Percentiles rank a stretch among this genome's conserved stretches.
phyloP scores from a whole-genome alignment of 2,797 vertebrate species.

The Helostoma temminkii region DNA sequence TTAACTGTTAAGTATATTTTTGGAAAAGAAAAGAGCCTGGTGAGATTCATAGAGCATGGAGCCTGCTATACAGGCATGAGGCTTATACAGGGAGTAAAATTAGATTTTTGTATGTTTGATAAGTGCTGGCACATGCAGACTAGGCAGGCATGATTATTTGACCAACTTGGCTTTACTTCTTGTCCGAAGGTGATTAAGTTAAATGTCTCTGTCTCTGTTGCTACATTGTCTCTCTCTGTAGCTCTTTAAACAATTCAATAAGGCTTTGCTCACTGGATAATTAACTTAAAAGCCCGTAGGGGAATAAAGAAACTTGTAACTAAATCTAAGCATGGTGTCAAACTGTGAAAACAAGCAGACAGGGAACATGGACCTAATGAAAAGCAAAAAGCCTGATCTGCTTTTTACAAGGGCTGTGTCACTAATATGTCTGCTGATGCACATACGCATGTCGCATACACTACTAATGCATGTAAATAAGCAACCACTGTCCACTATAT shows the following conservation, averaged over 20 bases:
- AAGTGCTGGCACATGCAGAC: conserved; percentile 67
- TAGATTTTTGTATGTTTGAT: conserved; percentile 59
- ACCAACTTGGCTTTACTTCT: conserved; percentile 49
- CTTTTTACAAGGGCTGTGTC: conserved; percentile 50
- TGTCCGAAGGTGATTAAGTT: conserved; percentile 61
- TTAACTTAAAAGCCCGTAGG: conserved; percentile 71
- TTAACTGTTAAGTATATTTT: conserved; percentile 22
- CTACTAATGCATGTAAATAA: conserved; percentile 29
- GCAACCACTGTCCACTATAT: background rate
- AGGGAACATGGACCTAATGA: conserved; percentile 70
- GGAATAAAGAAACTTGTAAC: conserved; percentile 74
- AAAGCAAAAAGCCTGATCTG: conserved; percentile 62
- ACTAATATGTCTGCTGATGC: conserved; percentile 35
- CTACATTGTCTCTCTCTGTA: conserved; percentile 34
- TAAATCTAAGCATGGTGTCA: conserved; percentile 74
- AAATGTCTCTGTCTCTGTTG: conserved; percentile 50
- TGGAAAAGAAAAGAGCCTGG: conserved; percentile 17
- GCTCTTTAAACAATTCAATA: conserved; percentile 68
- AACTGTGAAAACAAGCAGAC: conserved; percentile 75
- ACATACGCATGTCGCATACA: conserved; percentile 30
- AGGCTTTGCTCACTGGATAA: conserved; percentile 66
- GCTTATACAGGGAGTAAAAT: conserved; percentile 42
- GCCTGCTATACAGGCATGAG: conserved; percentile 11
- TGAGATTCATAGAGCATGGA: no score
- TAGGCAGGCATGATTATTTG: conserved; percentile 58